These are phyloP conservation scores for Bradysia coprophila DNA, from an alignment of 1,140 invertebrate species.

Conservation along the genomic window DNA sequence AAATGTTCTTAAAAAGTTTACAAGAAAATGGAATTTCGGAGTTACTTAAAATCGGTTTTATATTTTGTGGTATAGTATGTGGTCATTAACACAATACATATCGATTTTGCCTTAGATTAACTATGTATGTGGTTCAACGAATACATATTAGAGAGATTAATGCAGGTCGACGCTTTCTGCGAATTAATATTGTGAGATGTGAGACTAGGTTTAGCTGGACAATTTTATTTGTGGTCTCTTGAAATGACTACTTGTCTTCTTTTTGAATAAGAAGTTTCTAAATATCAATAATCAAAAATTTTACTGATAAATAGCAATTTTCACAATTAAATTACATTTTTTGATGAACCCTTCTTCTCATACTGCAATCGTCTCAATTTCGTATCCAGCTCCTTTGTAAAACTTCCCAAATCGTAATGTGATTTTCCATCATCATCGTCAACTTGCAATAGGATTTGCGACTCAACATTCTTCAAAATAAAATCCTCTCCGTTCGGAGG, in stretches of 20 bases:
- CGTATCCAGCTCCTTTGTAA: constrained; percentile 39
- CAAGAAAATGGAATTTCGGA: no score
- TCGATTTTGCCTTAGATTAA: no score
- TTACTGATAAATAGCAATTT: not conserved
- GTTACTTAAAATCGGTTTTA: no score
- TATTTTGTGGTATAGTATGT: no score
- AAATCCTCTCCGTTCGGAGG: not conserved
- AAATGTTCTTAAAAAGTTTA: no score
- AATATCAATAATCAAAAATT: not conserved
- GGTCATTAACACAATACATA: no score
- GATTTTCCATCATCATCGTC: constrained; percentile 16
- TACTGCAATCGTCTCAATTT: constrained; percentile 40
- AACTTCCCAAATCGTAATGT: constrained; percentile 29
- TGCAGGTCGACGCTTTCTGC: not conserved
- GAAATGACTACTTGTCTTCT: not conserved
- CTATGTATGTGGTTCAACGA: no score
- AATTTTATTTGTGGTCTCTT: no score
- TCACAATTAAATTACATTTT: constrained; percentile 11
- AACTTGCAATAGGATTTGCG: constrained; percentile 2
- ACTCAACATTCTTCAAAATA: not conserved
- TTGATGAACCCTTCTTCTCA: constrained; percentile 28
- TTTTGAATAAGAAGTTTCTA: not conserved
- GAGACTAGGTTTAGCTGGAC: not conserved
- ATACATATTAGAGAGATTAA: not conserved
- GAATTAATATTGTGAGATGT: not conserved